phyloP scores from a whole-genome alignment of 1,140 invertebrate species.

The Phortica variegata region DNA sequence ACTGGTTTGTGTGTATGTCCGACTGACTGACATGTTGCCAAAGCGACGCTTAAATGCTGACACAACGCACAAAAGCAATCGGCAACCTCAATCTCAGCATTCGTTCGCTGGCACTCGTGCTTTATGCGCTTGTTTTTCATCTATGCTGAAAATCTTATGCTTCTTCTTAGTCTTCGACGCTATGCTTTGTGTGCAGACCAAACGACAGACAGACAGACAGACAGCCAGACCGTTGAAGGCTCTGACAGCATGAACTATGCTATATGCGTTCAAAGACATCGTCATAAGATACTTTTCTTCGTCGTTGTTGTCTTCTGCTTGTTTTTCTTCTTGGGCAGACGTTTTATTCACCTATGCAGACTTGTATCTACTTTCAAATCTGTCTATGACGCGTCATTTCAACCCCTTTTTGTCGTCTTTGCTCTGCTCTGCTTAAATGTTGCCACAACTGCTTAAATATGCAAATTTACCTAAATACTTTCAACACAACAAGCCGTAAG shows the following conservation, averaged over 20 bases:
- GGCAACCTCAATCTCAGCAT: slow-evolving; percentile 42
- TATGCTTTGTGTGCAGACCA: slow-evolving; percentile 12
- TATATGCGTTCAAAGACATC: too few relatives aligned
- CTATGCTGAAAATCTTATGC: background rate
- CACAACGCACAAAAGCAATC: slow-evolving; percentile 46
- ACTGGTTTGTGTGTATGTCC: background rate
- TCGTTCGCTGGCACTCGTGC: too few relatives aligned
- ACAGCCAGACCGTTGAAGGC: too few relatives aligned
- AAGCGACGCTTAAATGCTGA: slow-evolving; percentile 27
- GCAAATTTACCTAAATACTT: slow-evolving; percentile 50
- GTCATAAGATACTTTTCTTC: slow-evolving; percentile 48
- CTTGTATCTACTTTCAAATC: slow-evolving; percentile 4
- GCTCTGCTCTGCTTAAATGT: too few relatives aligned
- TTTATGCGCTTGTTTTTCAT: slow-evolving; percentile 14
- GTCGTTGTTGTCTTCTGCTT: slow-evolving; percentile 2
- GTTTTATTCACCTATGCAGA: too few relatives aligned
- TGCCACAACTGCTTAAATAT: slow-evolving; percentile 51
- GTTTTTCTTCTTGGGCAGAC: background rate
- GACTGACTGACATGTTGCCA: slow-evolving; percentile 29
- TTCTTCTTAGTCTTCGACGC: background rate
- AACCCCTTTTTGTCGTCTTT: slow-evolving; percentile 14
- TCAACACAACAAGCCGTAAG: slow-evolving; percentile 28
- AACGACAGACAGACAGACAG: background rate
- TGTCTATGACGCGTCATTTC: slow-evolving; percentile 9
- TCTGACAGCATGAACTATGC: too few relatives aligned